phyloP scores from a whole-genome alignment of 2,113 vertebrate species.

The Dicrurus megarhynchus region DNA sequence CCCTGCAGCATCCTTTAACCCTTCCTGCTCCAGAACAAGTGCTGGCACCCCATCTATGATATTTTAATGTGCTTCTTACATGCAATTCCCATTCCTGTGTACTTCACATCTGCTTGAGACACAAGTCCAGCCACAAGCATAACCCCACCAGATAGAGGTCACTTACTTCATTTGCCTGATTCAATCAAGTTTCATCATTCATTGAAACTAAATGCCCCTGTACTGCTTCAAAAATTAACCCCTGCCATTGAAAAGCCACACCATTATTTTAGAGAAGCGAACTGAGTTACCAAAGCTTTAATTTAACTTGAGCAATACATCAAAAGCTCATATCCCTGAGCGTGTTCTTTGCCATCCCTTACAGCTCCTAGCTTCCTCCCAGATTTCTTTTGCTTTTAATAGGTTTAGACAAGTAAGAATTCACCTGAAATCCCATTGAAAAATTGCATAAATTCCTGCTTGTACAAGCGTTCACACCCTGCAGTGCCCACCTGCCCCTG shows the following conservation, averaged over 20 bases:
- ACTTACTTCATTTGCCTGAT: conserved; percentile 12
- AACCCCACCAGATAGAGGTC: conserved; percentile 8
- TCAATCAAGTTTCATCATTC: not conserved
- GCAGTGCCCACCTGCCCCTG: not conserved
- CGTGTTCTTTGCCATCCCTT: not conserved
- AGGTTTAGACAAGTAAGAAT: not conserved
- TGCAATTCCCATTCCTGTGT: not conserved
- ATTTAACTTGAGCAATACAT: not conserved
- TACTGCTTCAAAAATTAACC: not conserved
- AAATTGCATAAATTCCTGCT: rapidly evolving
- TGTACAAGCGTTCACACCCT: rapidly evolving
- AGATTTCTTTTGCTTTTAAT: not conserved
- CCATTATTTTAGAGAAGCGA: not conserved
- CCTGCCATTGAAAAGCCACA: not conserved
- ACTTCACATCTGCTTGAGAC: not conserved
- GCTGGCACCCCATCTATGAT: rapidly evolving
- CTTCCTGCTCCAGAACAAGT: not conserved
- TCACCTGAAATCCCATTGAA: not conserved
- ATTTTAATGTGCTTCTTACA: not conserved
- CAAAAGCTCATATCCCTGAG: not conserved
- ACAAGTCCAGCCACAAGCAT: not conserved
- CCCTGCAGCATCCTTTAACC: not conserved
- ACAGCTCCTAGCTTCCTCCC: not conserved
- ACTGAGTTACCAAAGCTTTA: not conserved
- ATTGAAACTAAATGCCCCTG: not conserved